These are phyloP conservation scores for Homarus americanus DNA, from an alignment of 1,140 invertebrate species.

Conservation along the genomic window DNA sequence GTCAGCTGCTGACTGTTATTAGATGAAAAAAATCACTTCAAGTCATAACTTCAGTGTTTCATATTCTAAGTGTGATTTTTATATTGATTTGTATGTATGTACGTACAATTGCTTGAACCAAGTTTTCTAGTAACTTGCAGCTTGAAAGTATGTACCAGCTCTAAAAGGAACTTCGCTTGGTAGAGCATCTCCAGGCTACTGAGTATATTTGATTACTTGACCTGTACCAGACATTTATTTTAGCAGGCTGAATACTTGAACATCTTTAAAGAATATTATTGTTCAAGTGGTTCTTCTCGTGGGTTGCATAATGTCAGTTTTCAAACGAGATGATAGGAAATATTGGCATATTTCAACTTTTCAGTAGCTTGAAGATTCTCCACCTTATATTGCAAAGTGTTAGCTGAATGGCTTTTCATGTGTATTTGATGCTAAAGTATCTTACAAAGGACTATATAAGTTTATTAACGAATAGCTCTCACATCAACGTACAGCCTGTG, in stretches of 20 bases:
- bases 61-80: conserved; percentile 71
- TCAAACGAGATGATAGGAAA: background rate
- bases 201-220: conserved; percentile 13
- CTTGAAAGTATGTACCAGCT: conserved; percentile 68
- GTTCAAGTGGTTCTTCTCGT: background rate
- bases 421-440: conserved; percentile 60
- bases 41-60: conserved; percentile 64
- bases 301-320: background rate
- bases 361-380: conserved; percentile 62
- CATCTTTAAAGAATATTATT: background rate
- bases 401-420: conserved; percentile 70
- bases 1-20: conserved; percentile 32
- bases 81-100: conserved; percentile 73
- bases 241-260: background rate
- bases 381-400: conserved; percentile 65
- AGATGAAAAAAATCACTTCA: conserved; percentile 51
- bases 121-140: conserved; percentile 58
- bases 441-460: conserved; percentile 49
- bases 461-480: conserved; percentile 62
- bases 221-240: background rate
- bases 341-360: conserved; percentile 4
- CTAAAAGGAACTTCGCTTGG: conserved; percentile 59
- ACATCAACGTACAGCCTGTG: conserved; percentile 51
- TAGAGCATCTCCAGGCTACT: conserved; percentile 53
- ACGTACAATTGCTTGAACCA: conserved; percentile 52